phyloP scores from a whole-genome alignment of 2,797 vertebrate species.

The Amniataba percoides region DNA sequence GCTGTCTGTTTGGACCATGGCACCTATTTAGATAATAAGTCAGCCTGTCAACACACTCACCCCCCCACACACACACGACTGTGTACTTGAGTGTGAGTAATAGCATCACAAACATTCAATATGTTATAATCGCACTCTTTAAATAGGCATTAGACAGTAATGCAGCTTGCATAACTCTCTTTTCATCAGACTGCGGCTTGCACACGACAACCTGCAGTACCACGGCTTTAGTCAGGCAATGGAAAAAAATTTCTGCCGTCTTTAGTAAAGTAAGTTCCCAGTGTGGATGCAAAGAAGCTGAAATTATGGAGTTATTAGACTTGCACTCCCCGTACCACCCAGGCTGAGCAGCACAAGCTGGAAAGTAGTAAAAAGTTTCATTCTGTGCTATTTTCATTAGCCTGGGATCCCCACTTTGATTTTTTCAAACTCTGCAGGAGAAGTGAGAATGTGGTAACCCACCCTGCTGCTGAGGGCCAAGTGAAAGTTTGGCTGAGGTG shows the following conservation, averaged over 20 bases:
- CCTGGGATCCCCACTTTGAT: constrained; percentile 37
- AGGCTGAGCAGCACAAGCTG: constrained; percentile 12
- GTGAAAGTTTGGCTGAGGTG: constrained; percentile 30
- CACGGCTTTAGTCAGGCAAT: neutral
- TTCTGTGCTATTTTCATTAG: constrained; percentile 50
- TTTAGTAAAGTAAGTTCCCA: neutral
- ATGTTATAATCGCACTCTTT: constrained; percentile 48
- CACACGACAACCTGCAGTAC: neutral
- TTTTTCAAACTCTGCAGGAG: constrained; percentile 31
- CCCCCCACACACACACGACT: constrained; percentile 11
- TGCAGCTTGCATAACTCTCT: constrained; percentile 35
- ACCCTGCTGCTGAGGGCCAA: constrained; percentile 5
- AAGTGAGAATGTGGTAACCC: constrained; percentile 40
- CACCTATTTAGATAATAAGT: constrained; percentile 74
- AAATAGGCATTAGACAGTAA: constrained; percentile 42
- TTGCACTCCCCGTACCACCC: constrained; percentile 25
- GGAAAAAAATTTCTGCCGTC: constrained; percentile 4
- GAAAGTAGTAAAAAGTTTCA: constrained; percentile 30
- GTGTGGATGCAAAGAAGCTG: constrained; percentile 10
- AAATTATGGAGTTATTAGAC: constrained; percentile 17
- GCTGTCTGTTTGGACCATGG: constrained; percentile 79
- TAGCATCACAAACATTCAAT: constrained; percentile 49
- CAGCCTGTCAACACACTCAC: constrained; percentile 71
- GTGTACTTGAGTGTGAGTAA: constrained; percentile 48
- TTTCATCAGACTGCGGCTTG: constrained; percentile 7